Conservation (phyloP, 2,797 vertebrate species). For the Pseudochaenichthys georgianus region DNA sequence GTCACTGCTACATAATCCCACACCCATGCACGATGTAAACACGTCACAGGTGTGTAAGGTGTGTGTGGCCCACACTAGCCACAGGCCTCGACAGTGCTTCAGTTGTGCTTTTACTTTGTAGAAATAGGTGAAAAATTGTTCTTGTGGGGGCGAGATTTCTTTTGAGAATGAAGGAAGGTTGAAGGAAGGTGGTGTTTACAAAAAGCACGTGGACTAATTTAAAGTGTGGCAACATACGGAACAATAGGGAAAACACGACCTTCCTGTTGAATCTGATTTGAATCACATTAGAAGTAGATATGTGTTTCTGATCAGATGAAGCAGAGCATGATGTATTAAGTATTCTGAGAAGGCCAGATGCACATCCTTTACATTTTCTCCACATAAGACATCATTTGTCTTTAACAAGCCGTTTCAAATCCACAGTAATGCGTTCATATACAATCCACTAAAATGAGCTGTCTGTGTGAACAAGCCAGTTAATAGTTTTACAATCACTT, state of each 20-base stretch:
- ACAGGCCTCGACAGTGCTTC: no score
- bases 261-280: conserved; percentile 1
- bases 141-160: no score
- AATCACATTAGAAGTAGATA: background rate
- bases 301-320: background rate
- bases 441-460: conserved; percentile 1
- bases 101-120: no score
- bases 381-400: background rate
- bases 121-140: no score
- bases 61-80: no score
- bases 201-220: no score
- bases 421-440: background rate
- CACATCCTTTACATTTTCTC: background rate
- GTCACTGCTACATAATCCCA: no score
- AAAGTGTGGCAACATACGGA: background rate
- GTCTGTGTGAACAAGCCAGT: conserved; percentile 18
- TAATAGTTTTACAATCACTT: conserved; percentile 4
- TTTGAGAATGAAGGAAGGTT: no score
- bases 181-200: no score
- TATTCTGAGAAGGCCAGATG: background rate
- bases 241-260: background rate
- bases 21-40: no score
- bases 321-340: background rate
- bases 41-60: no score
- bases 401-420: background rate